A percentile compares a stretch with the other conserved stretches of the same genome.
Conservation (phyloP, 1,140 invertebrate genomes). For the Aleiodes sp. region DNA sequence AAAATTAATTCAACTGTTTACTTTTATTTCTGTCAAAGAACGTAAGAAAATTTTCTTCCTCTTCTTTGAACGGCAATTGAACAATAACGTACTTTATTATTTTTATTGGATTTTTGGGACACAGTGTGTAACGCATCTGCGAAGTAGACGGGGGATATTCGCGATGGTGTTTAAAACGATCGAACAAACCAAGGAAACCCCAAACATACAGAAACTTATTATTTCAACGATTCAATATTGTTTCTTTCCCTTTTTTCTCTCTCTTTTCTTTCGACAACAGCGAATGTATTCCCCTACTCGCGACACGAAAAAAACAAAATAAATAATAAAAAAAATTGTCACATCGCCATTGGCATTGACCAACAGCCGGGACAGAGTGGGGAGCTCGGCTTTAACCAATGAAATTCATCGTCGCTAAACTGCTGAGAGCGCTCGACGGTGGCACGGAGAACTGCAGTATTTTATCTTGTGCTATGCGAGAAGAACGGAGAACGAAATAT, state of each 20-base stretch:
- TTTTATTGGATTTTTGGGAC: background rate
- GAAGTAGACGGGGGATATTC: background rate
- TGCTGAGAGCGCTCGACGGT: background rate
- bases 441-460: no score
- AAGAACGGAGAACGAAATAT: no score
- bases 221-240: background rate
- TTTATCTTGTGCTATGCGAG: no score
- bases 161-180: background rate
- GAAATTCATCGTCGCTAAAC: background rate
- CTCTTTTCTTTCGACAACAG: background rate
- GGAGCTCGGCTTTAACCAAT: background rate
- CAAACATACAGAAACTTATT: conserved; percentile 5
- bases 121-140: background rate
- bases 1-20: no score
- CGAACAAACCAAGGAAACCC: background rate
- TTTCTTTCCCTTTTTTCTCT: background rate
- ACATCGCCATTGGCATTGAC: background rate
- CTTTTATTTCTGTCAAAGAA: background rate
- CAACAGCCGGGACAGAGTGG: background rate
- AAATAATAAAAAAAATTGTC: background rate
- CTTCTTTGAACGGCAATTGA: background rate
- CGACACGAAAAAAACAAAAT: background rate
- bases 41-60: background rate
- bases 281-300: background rate
- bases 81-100: background rate